Evolutionary conservation across 2,113 vertebrate species (phyloP).

Genomic region (Xiphophorus maculatus): DNA sequence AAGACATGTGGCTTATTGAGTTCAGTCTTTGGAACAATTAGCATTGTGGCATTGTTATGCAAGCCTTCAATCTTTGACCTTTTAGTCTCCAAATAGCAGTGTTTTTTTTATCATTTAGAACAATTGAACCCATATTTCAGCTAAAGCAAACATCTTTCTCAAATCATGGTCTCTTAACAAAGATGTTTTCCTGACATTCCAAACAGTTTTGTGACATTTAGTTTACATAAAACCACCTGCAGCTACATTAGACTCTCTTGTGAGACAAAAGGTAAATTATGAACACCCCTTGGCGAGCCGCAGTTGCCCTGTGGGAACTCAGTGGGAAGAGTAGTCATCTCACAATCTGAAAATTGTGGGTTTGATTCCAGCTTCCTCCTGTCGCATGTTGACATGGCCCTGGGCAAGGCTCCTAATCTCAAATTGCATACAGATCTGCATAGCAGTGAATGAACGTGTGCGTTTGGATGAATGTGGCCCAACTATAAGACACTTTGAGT

Average conservation of each 20-base stretch:
- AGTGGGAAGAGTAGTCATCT: background rate
- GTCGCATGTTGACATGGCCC: background rate
- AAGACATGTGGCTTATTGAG: slow-evolving; percentile 8
- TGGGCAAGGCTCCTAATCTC: background rate
- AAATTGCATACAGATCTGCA: background rate
- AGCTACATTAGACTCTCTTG: background rate
- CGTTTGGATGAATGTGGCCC: background rate
- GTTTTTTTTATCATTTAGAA: background rate
- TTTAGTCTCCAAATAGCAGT: background rate
- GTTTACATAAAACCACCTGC: background rate
- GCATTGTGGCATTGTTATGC: slow-evolving; percentile 1
- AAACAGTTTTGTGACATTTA: background rate
- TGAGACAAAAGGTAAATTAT: background rate
- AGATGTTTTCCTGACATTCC: background rate
- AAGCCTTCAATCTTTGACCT: background rate
- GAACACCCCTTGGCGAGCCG: background rate
- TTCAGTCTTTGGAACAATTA: slow-evolving; percentile 4
- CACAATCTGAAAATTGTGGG: background rate
- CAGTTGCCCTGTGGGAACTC: background rate
- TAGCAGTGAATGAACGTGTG: background rate
- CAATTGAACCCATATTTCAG: background rate
- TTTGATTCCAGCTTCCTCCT: background rate
- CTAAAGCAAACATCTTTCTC: background rate
- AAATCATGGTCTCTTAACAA: background rate
- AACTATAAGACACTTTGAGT: background rate